These are phyloP conservation scores for Whitmania pigra DNA, from an alignment of 1,140 invertebrate genomes.

Conservation along the genomic window DNA sequence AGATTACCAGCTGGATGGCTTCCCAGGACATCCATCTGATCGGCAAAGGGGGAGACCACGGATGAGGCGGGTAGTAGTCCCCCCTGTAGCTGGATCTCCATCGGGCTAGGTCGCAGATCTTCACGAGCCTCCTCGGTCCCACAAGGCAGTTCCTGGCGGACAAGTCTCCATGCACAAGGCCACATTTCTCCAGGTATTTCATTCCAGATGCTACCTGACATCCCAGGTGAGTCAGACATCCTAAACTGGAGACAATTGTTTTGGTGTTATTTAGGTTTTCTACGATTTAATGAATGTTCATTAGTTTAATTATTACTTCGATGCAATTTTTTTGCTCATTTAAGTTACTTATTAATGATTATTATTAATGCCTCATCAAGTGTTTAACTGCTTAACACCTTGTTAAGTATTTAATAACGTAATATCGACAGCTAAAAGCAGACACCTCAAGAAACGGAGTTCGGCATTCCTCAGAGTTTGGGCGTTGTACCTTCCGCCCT, in stretches of 20 bases:
- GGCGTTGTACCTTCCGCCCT: neutral
- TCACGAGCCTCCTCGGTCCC: constrained; percentile 67
- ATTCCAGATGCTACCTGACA: constrained; percentile 76
- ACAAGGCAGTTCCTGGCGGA: constrained; percentile 63
- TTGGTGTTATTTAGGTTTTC: neutral
- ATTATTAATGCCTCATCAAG: no score
- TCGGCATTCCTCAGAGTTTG: no score
- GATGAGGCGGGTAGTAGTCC: constrained; percentile 42
- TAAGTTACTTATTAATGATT: no score
- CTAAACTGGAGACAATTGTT: constrained; percentile 49
- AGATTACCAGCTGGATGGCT: constrained; percentile 61
- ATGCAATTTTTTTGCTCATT: no score
- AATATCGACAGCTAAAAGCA: no score
- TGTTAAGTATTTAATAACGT: no score
- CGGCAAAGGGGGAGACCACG: constrained; percentile 55
- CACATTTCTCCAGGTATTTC: constrained; percentile 68
- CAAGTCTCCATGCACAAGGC: constrained; percentile 64
- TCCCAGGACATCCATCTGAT: constrained; percentile 83
- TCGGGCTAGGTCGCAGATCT: constrained; percentile 80
- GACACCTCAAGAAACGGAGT: neutral
- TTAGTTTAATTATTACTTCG: no score
- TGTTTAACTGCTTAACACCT: no score
- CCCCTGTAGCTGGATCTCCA: constrained; percentile 67
- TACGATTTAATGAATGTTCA: no score
- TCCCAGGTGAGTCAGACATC: constrained; percentile 66